phyloP scores from a whole-genome alignment of 2,888 invertebrate species.

The Coenonympha arcania region DNA sequence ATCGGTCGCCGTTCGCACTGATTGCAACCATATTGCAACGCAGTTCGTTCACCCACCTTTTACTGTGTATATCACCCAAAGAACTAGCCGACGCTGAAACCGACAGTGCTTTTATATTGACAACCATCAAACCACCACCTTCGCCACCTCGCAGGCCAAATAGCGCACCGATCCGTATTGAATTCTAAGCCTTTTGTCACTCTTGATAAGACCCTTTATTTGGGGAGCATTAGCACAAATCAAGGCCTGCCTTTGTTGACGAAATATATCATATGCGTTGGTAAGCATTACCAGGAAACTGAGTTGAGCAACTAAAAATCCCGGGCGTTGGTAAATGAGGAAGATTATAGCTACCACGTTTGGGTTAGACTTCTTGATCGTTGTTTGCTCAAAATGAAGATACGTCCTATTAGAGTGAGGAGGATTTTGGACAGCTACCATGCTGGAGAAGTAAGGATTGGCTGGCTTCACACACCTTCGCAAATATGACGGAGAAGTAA shows the following conservation, averaged over 20 bases:
- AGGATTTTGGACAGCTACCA: no score
- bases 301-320: conserved; percentile 43
- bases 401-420: no score
- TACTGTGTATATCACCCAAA: conserved; percentile 60
- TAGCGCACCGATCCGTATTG: conserved; percentile 31
- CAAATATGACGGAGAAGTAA: no score
- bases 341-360: conserved; percentile 31
- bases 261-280: conserved; percentile 32
- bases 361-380: no score
- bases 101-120: conserved; percentile 69
- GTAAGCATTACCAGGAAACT: conserved; percentile 51
- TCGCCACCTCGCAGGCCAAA: conserved; percentile 46
- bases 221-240: conserved; percentile 8
- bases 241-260: conserved; percentile 21
- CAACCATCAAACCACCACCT: conserved; percentile 64
- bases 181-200: conserved; percentile 45
- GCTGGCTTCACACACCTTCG: no score
- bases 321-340: conserved; percentile 34
- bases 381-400: no score
- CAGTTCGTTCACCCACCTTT: conserved; percentile 66
- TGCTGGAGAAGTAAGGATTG: no score
- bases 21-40: conserved; percentile 35
- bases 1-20: conserved; percentile 37
- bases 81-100: conserved; percentile 65
- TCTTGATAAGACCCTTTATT: conserved; percentile 24